Evolutionary conservation across 2,797 vertebrate species (phyloP), one percentile per base, ranked within the genome.

Genomic region (Borostomias antarcticus): DNA sequence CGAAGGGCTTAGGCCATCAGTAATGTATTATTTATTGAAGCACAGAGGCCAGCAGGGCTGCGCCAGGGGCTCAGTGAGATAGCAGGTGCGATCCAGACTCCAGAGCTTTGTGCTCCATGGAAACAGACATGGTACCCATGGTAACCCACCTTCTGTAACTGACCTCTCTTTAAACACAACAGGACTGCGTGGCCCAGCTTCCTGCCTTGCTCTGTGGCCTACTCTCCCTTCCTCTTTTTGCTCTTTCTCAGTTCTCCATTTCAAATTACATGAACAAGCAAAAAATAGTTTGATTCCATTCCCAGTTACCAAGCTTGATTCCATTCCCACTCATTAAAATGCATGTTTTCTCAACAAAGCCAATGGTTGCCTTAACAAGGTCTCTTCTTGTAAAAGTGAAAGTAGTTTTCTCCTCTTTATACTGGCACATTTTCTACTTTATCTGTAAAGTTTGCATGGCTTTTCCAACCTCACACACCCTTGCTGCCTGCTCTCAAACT

Each of bases 41-140:
- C 30, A 11, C 26, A 13, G 47, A 51, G 11, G 13, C 23, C 21
- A 21, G 28, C 30, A 23, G 50, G 32, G 50, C 30, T 26, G 9
- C 37, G 62, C 50, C 62, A 64, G 33, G 6, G 5, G 21, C 33
- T 68, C 30, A 62, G 23, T 13, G 10, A 51, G 60, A 47, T 2
- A 8, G 11, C 82, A 79, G 79, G 54, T 75, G 83, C 73, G 56
- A 76, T 58, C 74, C 19, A 26, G 57, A 60, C 62, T 57, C 37
- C 64, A 57, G 17, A 33, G 62, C 50, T 68, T 72, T 26, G 51
- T 58, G 53, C 69, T 61, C 73, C 70, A 62, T 79, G 72, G 72
- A 69, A 78, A 83, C 80, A 40, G 59, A 78, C 54, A 68, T 28
- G 19, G 76, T 68, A 58, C 17, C 74, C 66, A 66, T 72, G 61